Evolutionary conservation across 2,888 invertebrate genomes (phyloP), one percentile per base, ranked within the genome.

Genomic region (Thymelicus sylvestris): DNA sequence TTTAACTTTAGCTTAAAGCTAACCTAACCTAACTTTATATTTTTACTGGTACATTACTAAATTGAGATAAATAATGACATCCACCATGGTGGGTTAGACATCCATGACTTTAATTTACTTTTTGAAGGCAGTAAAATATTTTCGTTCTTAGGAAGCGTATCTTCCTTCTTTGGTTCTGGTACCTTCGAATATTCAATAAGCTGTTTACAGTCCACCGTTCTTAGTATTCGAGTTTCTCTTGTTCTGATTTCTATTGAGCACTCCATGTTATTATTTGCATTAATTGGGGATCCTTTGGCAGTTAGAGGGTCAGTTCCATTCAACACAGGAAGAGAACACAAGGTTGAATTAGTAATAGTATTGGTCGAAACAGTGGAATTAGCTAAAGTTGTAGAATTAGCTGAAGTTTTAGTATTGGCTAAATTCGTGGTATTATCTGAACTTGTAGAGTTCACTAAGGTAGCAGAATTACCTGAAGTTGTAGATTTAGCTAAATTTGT

Each of bases 31-130:
- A 41, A 41, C 10, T 41, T 41, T 2, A 8, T 41, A 41, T 8
- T 8, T 41, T 41, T 10, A 44, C 44, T 0, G 1, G 7, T 8
- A 44, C 44, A 44, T 44, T 44, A 44, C 7, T 39, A 64, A 69
- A 39, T 84, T 52, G 89, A 89, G 68, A 93, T 86, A 72, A 93
- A 90, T 73, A 89, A 71, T 19, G 92, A 86, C 80, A 90, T 76
- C 93, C 93, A 93, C 93, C 93, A 92, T 0, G 93, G 93, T 1
- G 92, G 93, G 50, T 86, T 92, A 3, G 83, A 73, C 13, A 90
- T 69, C 90, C 90, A 91, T 0, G 87, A 78, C 72, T 90, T 89
- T 44, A 93, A 74, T 73, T 84, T 88, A 4, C 78, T 76, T 74
- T 84, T 85, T 6, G 83, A 70, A n/a, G 93, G 93, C 52, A 92